Percentiles rank a stretch among this genome's conserved stretches.
Evolutionary conservation across 1,140 invertebrate genomes (phyloP).

Genomic region (Brachionus plicatilis): DNA sequence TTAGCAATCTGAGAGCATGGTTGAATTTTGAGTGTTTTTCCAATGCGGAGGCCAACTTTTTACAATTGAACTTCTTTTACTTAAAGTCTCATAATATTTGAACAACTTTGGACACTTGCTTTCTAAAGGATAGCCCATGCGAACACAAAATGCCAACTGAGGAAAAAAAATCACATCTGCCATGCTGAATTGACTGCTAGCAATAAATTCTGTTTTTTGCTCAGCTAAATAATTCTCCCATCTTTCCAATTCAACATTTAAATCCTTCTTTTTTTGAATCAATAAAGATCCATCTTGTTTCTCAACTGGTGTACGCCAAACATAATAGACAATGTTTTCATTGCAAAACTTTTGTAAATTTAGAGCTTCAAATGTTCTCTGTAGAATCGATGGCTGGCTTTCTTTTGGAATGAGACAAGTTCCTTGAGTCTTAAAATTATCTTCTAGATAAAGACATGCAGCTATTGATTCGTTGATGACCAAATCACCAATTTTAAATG

Average conservation of each 20-base stretch:
- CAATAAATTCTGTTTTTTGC: no score
- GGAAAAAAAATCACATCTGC: no score
- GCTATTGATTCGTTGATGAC: neutral
- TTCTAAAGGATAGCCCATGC: neutral
- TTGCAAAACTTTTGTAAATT: neutral
- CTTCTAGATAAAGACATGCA: constrained; percentile 5
- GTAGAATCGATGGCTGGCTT: no score
- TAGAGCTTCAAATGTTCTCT: no score
- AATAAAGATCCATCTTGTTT: neutral
- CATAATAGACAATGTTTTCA: constrained; percentile 7
- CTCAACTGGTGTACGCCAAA: neutral
- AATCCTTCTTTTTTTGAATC: neutral
- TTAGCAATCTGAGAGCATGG: no score
- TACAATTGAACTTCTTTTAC: neutral
- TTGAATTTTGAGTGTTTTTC: neutral
- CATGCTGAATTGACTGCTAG: no score
- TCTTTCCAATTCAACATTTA: no score
- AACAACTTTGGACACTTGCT: neutral
- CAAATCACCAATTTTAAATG: neutral
- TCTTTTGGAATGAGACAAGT: neutral
- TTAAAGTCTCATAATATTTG: constrained; percentile 4
- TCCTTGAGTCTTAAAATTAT: neutral
- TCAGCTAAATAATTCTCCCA: no score
- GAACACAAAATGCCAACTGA: neutral
- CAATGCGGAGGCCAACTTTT: constrained; percentile 32